Conservation (phyloP, 2,888 invertebrate genomes). For the Trachelus troglodyta region DNA sequence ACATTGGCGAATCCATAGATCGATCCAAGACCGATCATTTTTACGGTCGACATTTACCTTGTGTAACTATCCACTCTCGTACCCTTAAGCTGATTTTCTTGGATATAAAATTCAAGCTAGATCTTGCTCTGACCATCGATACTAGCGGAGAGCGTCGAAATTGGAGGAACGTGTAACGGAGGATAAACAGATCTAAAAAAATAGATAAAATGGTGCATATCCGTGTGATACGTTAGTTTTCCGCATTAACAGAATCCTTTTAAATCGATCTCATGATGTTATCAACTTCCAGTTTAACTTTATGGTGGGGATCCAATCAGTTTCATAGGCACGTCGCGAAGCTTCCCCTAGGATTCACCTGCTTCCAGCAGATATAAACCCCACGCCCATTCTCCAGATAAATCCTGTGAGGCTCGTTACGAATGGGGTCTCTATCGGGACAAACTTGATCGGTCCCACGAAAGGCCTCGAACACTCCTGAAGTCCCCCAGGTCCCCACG, state of each 20-base stretch:
- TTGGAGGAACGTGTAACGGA: neutral
- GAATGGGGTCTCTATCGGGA: neutral
- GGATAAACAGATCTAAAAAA: neutral
- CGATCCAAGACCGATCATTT: neutral
- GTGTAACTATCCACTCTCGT: neutral
- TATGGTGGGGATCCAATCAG: neutral
- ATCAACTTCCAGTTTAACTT: neutral
- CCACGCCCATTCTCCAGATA: neutral
- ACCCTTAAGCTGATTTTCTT: neutral
- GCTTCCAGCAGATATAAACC: slow-evolving; percentile 14
- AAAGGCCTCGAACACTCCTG: neutral
- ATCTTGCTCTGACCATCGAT: neutral
- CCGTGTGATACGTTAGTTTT: neutral
- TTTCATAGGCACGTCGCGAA: slow-evolving; percentile 38
- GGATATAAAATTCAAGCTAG: neutral
- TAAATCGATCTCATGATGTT: neutral
- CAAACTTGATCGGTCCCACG: neutral
- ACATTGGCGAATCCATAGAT: neutral
- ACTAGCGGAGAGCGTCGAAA: neutral
- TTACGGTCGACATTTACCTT: neutral
- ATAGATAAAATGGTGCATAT: neutral
- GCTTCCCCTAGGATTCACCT: slow-evolving; percentile 42
- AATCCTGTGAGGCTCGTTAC: neutral
- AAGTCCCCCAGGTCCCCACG: neutral
- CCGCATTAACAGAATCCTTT: neutral